Base-by-base conservation (phyloP, 2,888 invertebrate species). In the Tromatobia lineatoria region DNA sequence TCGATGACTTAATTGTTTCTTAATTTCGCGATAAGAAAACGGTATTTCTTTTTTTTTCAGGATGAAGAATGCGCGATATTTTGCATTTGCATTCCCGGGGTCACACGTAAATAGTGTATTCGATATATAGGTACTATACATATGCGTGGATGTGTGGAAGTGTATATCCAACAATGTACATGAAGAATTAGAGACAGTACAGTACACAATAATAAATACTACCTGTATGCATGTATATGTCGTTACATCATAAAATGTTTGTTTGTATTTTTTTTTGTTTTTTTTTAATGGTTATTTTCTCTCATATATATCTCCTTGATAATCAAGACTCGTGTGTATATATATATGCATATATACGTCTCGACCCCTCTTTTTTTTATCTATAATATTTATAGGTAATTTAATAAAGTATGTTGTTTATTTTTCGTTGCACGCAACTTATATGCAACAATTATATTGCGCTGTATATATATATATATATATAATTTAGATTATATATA, bases 141-240 rank as follows among this genome's bases (percentile, higher is more conserved):
- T 88, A 86, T 88, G 83, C 85, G 85, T 87, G 83, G 79, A 88
- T 86, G 87, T 85, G 87, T 88, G 85, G 86, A 86, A 80, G 85
- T 86, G 86, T 88, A 84, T 87, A 87, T 88, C 85, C 87, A 88
- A 89, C 85, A 91, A 93, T 92, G 91, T 92, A 92, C 91, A 92
- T 90, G 90, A 89, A 91, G 90, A 91, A 87, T 91, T 90, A 90
- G 89, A 90, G 91, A 93, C 90, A 91, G 91, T 92, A 93, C 91
- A 90, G 91, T 93, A 93, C 91, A 92, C 90, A 92, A 91, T 92
- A 92, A 92, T 93, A 92, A 92, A 92, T 92, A 92, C 90, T 92
- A 93, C 90, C 90, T 92, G 89, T 92, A 90, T 91, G 90, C 91
- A 90, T 91, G 89, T 90, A 89, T 86, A 82, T 82, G 77, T 81